Conservation (phyloP, 30 jellyfish, hydroid and myxozoan species). For the Hydractinia symbiolongicarpus region DNA sequence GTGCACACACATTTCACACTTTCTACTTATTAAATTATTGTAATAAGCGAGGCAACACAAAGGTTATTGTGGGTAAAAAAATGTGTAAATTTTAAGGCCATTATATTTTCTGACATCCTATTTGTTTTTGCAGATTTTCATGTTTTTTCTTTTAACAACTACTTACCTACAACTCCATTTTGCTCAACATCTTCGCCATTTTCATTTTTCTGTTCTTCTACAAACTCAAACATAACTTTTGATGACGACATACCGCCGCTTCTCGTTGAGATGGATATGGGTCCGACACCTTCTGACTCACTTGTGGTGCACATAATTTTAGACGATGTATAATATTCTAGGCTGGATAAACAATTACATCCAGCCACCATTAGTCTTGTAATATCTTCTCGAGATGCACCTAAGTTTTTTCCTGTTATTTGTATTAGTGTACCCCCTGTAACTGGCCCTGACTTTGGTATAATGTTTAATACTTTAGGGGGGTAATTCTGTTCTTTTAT, state of each 20-base stretch:
- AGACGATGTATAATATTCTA: slow-evolving; percentile 55
- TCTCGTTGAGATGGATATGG: slow-evolving; percentile 48
- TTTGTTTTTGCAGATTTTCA: not conserved
- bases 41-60: too few species aligned
- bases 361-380: slow-evolving; percentile 64
- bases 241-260: slow-evolving; percentile 78
- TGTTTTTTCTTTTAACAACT: not conserved
- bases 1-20: too few species aligned
- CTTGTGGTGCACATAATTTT: slow-evolving; percentile 80
- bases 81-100: too few species aligned
- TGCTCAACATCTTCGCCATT: not conserved
- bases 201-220: slow-evolving; percentile 14
- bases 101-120: too few species aligned
- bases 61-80: too few species aligned
- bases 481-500: slow-evolving; percentile 41
- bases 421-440: slow-evolving; percentile 78
- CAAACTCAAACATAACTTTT: slow-evolving; percentile 49
- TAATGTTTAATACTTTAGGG: slow-evolving; percentile 51
- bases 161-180: slow-evolving; percentile 15
- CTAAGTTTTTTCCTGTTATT: slow-evolving; percentile 70
- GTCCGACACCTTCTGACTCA: slow-evolving; percentile 66
- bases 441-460: slow-evolving; percentile 77
- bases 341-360: slow-evolving; percentile 53
- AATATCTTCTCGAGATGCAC: slow-evolving; percentile 52
- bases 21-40: too few species aligned